Evolutionary conservation across 1,140 invertebrate genomes (phyloP), one percentile per base, ranked within the genome.

Genomic region (Lordiphosa clarofinis): DNA sequence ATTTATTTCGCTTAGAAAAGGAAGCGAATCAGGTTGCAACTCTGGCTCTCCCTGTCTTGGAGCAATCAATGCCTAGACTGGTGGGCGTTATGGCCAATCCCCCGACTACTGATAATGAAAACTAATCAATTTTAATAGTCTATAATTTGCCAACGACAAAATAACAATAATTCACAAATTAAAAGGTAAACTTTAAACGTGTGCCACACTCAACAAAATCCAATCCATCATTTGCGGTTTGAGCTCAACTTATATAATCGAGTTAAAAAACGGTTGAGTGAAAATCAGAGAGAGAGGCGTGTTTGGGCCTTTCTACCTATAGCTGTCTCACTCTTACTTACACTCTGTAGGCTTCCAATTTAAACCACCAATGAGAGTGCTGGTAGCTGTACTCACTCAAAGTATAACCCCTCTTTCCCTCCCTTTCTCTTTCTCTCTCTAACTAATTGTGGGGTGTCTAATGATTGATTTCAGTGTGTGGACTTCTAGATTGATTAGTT

Each of bases 111-210:
- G 54, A 69, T 81, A 70, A 73, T 78, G 40, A 10, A 74, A 79
- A 66, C 79, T 78, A 79, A 79, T 79, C 74, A 70, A 79, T 79
- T 79, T 79, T 79, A 79, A 79, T 79, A 56, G 70, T 12, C 74
- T 73, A 50, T 79, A 79, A 79, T 79, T 73, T 79, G 74, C 65
- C 15, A 69, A 33, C 63, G 52, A 28, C 73, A 69, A 60, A 78
- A 71, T 66, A 79, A 66, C 75, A 65, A 81, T 79, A 56, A 62
- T 66, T 70, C 46, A 11, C 24, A 56, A 70, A 68, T 78, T 73
- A 59, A 78, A 55, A 52, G 49, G 56, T 53, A 58, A 62, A 79
- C 53, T 73, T 60, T 69, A 49, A 50, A 71, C 54, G 59, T 61
- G 58, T 54, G 40, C 47, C 73, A 67, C 36, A 28, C 48, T 48